These are phyloP conservation scores for Pseudobourletiella spinata DNA, from an alignment of 1,140 invertebrate species.

Conservation along the genomic window DNA sequence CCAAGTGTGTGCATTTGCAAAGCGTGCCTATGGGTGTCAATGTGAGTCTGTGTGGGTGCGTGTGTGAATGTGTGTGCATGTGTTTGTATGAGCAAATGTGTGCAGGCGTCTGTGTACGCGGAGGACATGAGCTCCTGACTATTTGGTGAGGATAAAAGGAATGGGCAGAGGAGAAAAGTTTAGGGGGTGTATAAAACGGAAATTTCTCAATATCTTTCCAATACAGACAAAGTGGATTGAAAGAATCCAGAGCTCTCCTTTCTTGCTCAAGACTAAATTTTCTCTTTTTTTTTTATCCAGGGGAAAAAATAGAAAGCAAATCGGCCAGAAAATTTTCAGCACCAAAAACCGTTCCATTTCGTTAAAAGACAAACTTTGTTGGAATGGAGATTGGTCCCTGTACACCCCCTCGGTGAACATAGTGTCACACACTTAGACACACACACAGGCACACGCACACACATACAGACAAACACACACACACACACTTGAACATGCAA, in stretches of 20 bases:
- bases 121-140: too few species aligned
- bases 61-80: too few species aligned
- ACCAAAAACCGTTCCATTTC: conserved; percentile 19
- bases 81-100: too few species aligned
- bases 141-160: conserved; percentile 9
- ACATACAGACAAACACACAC: too few species aligned
- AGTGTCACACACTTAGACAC: too few species aligned
- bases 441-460: too few species aligned
- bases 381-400: conserved; percentile 26
- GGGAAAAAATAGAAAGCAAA: conserved; percentile 11
- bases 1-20: too few species aligned
- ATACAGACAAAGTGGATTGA: conserved; percentile 28
- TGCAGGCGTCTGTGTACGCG: too few species aligned
- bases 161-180: conserved; percentile 23
- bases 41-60: too few species aligned
- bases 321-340: conserved; percentile 30
- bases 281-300: conserved; percentile 4
- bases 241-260: background rate
- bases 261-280: conserved; percentile 5
- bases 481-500: too few species aligned
- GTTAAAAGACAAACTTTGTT: conserved; percentile 25
- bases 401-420: conserved; percentile 12
- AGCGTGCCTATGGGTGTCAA: too few species aligned
- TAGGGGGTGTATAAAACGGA: conserved; percentile 26
- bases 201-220: conserved; percentile 29